Evolutionary conservation across 37 sponge, comb jelly and placozoan species (phyloP), one percentile per base, ranked within the genome.

Genomic region (Eunapius fragilis): DNA sequence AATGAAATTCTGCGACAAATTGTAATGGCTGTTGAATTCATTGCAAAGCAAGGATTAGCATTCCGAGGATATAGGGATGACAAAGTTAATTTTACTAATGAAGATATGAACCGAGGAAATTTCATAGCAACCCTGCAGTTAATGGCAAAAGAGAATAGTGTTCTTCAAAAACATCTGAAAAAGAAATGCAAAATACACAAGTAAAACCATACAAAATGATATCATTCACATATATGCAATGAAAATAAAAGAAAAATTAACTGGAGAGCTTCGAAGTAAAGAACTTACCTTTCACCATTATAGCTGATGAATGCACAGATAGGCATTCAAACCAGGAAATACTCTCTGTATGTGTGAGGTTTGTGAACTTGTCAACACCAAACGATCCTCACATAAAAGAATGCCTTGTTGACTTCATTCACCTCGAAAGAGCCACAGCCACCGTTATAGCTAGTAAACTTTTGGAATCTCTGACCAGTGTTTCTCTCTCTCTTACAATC

Each of bases 361-460:
- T 77, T 84, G 84, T 88, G 6, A 84, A 88, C 38, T 48, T 85
- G 33, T 87, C 88, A 41, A 84, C 81, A 68, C 31, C 81, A 58
- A 47, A 32, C 14, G 67, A 88, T 36, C 89, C 89, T 24, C 83
- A 85, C 36, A 88, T 88, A 33, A 88, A 83, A 71, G 89, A 88
- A 83, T 88, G 84, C 67, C 77, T 84, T 26, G 14, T 87, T 12
- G 25, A 25, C 31, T 84, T 88, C 31, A 24, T 88, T n/a, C 58
- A 85, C 83, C 31, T 87, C 77, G 89, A 88, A 19, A 85, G 89
- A 88, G 84, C 89, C 14, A 88, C 45, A 50, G 89, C 89, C 25
- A 28, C 25, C 58, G 23, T 67, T 6, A 85, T 88, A 30, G 32
- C 82, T 14, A 24, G 28, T 30, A 81, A 37, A 12, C 67, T 81